A percentile compares a stretch with the other conserved stretches of the same genome.
These are phyloP conservation scores for Eudyptes chrysolophus DNA, from an alignment of 2,113 vertebrate genomes.

Conservation along the genomic window DNA sequence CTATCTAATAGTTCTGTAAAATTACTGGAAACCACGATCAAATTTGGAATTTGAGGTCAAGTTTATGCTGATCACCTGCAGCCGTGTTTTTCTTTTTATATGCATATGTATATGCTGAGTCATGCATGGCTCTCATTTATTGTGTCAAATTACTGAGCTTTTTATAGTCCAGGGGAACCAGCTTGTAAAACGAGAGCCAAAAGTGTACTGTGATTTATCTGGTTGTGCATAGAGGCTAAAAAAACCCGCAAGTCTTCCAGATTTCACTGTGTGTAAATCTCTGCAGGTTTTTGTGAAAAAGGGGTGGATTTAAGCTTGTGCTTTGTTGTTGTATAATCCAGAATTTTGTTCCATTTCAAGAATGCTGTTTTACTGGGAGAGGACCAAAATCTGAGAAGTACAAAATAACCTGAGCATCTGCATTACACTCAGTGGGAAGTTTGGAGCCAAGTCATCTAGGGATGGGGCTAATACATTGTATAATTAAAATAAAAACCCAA, in stretches of 20 bases:
- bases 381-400: background rate
- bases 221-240: background rate
- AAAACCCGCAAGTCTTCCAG: background rate
- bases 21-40: background rate
- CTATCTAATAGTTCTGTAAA: background rate
- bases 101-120: background rate
- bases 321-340: background rate
- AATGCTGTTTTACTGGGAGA: background rate
- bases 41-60: background rate
- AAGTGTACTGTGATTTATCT: background rate
- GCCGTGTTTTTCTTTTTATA: background rate
- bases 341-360: background rate
- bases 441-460: background rate
- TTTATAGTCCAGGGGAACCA: constrained; percentile 2
- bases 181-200: background rate
- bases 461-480: background rate
- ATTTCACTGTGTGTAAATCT: background rate
- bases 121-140: background rate
- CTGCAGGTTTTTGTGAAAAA: background rate
- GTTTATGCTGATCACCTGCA: background rate
- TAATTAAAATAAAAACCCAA: background rate
- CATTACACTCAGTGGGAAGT: background rate
- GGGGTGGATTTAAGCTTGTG: background rate
- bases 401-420: background rate
- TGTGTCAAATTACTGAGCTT: constrained; percentile 31